A percentile compares a stretch with the other conserved stretches of the same genome.
Conservation (phyloP, 2,797 vertebrate genomes). For the Bradypodion ventrale region DNA sequence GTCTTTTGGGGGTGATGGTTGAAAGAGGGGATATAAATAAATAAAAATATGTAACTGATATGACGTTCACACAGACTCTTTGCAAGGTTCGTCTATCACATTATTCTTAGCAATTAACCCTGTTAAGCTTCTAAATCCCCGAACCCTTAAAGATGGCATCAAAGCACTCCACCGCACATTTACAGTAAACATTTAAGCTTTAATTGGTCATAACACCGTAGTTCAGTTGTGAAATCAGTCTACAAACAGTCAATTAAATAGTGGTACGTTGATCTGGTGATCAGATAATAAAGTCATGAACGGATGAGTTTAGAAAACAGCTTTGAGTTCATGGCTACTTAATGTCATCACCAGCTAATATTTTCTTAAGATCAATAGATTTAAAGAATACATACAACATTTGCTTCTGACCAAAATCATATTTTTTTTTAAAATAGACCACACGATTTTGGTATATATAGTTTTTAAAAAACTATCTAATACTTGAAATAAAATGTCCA, state of each 20-base stretch:
- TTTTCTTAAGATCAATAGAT: conserved; percentile 34
- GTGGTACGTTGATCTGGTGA: conserved; percentile 55
- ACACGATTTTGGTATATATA: conserved; percentile 40
- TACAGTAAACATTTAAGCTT: conserved; percentile 67
- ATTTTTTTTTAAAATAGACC: conserved; percentile 26
- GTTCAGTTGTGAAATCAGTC: conserved; percentile 59
- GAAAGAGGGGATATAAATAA: too few relatives aligned
- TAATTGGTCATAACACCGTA: conserved; percentile 67
- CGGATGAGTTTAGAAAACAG: conserved; percentile 57
- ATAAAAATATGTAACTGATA: too few relatives aligned
- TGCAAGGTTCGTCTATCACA: too few relatives aligned
- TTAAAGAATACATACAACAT: conserved; percentile 26
- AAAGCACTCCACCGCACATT: conserved; percentile 33
- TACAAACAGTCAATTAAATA: conserved; percentile 63
- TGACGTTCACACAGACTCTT: too few relatives aligned
- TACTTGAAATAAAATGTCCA: conserved; percentile 48
- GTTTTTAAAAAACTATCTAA: conserved; percentile 32
- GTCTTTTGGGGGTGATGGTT: too few relatives aligned
- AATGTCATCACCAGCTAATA: not conserved
- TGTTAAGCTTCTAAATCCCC: too few relatives aligned
- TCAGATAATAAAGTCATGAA: conserved; percentile 57
- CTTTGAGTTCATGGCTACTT: conserved; percentile 35
- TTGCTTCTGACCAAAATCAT: conserved; percentile 34
- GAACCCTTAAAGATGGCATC: not conserved
- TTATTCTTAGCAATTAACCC: too few relatives aligned